Conservation (phyloP, 1,140 invertebrate genomes). For the Bombyx mori region ASM3026992v2 NC_085110.1:7683001-7683500, state of each 20-base stretch:
- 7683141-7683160: slow-evolving; percentile 60
- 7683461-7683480: no score
- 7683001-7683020: slow-evolving; percentile 88
- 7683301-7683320: slow-evolving; percentile 29
- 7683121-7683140: slow-evolving; percentile 49
- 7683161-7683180: slow-evolving; percentile 62
- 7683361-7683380: not conserved
- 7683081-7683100: slow-evolving; percentile 75
- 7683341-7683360: slow-evolving; percentile 73
- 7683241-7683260: slow-evolving; percentile 62
- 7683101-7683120: slow-evolving; percentile 71
- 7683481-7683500: no score
- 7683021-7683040: slow-evolving; percentile 76
- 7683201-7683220: slow-evolving; percentile 34
- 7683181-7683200: slow-evolving; percentile 46
- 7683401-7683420: no score
- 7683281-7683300: slow-evolving; percentile 40
- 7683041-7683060: slow-evolving; percentile 75
- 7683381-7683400: slow-evolving; percentile 2
- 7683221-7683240: slow-evolving; percentile 48
- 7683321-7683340: slow-evolving; percentile 59
- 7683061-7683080: slow-evolving; percentile 85
- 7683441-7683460: no score
- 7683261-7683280: slow-evolving; percentile 25
- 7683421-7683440: no score